Percentiles rank a stretch among this genome's conserved stretches.
Conservation (phyloP, 1,140 invertebrate genomes). For the Brachionus angularis region DNA sequence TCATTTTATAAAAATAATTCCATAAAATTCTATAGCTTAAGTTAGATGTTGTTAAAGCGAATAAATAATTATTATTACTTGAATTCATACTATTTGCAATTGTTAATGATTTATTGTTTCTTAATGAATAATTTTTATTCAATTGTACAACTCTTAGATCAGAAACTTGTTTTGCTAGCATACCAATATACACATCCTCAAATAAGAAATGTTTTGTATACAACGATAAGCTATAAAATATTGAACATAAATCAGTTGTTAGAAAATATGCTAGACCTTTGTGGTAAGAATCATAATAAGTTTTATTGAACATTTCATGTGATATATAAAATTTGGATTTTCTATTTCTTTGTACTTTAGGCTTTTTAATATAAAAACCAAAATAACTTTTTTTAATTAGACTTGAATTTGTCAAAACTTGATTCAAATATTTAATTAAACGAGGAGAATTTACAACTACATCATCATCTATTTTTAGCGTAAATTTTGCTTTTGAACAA, state of each 20-base stretch:
- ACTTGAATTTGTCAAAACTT: too few relatives aligned
- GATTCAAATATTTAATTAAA: not conserved
- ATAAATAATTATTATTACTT: too few relatives aligned
- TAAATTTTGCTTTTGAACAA: constrained; percentile 45
- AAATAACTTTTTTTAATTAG: too few relatives aligned
- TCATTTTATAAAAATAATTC: too few relatives aligned
- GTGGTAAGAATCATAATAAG: not conserved
- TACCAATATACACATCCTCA: constrained; percentile 32
- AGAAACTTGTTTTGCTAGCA: constrained; percentile 22
- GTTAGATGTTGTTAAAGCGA: too few relatives aligned
- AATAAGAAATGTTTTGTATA: not conserved
- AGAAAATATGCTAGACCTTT: not conserved
- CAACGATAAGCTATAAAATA: not conserved
- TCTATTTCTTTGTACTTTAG: not conserved
- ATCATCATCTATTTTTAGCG: constrained; percentile 47
- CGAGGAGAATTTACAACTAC: constrained; percentile 43
- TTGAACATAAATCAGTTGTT: not conserved
- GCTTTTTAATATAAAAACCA: not conserved
- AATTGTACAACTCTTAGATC: too few relatives aligned
- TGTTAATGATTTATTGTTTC: too few relatives aligned
- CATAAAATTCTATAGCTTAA: too few relatives aligned
- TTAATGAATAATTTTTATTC: too few relatives aligned
- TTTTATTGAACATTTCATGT: not conserved
- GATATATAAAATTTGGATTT: constrained; percentile 16
- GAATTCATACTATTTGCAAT: too few relatives aligned